A percentile compares a stretch with the other conserved stretches of the same genome.
Conservation (phyloP, 30 jellyfish, hydroid and myxozoan species). For the Chrysaora quinquecirrha region DNA sequence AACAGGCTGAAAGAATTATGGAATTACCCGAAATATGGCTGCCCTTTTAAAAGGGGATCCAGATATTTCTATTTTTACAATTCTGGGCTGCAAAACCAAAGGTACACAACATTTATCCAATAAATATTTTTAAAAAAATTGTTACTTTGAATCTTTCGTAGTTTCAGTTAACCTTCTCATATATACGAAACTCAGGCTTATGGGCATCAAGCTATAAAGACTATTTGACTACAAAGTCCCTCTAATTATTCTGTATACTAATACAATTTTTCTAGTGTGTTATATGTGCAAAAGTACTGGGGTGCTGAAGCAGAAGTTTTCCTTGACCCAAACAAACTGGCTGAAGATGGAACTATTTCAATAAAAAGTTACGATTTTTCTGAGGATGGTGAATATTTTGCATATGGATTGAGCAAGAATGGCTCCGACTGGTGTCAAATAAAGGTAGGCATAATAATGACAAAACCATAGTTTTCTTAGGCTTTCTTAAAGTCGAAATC, state of each 20-base stretch:
- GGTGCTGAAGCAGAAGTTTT: constrained; percentile 71
- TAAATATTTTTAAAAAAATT: no score
- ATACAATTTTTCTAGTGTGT: no score
- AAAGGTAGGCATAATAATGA: constrained; percentile 42
- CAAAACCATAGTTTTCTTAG: no score
- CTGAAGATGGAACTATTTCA: constrained; percentile 75
- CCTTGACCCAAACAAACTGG: constrained; percentile 82
- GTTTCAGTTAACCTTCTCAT: no score
- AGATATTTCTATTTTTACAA: constrained; percentile 78
- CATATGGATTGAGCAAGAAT: constrained; percentile 74
- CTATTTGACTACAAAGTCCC: no score
- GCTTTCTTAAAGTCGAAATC: no score
- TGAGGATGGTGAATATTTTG: constrained; percentile 78
- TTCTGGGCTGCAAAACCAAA: constrained; percentile 90
- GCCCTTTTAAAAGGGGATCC: constrained; percentile 77
- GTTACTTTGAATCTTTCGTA: no score
- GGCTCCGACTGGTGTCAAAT: constrained; percentile 93
- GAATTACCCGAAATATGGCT: constrained; percentile 84
- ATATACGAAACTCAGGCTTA: no score
- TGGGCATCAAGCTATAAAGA: no score
- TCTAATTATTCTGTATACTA: no score
- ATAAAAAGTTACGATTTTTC: constrained; percentile 62
- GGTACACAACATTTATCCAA: no score
- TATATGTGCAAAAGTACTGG: constrained; percentile 70
- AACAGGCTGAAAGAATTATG: constrained; percentile 74